Evolutionary conservation across 2,888 invertebrate species (phyloP), one percentile per base, ranked within the genome.

Genomic region (Dryadula phaetusa): DNA sequence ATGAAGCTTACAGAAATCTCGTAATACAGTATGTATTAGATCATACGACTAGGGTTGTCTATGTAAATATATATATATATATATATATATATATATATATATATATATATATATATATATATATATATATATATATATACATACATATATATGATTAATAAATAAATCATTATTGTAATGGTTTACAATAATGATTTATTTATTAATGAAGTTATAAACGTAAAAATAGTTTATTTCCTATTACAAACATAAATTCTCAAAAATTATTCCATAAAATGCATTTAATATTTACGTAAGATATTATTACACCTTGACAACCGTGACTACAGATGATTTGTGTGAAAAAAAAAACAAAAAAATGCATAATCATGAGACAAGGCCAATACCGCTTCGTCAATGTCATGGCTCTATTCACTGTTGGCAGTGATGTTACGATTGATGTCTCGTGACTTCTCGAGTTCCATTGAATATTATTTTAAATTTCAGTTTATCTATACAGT

Each of bases 351-450:
- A 54, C 12, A 5, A 56, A 67, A 60, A 64, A 66, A 66, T 63
- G 54, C 69, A 68, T 28, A 44, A 60, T 69, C 61, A 52, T 62
- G 67, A 69, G 69, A 66, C 72, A 71, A 72, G 70, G 74, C 68
- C 64, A 70, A 52, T 70, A 65, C 74, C 76, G 74, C 74, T 75
- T 70, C 75, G 71, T 69, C 85, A 86, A 86, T 85, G 86, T 85
- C 86, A 86, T 77, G 81, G 81, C 75, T 76, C 76, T 79, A 81
- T 84, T 86, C 81, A 82, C 76, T 66, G 77, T 69, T 75, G 73
- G 73, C 70, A 73, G 66, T 68, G 65, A 67, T 62, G 47, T 62
- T 64, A 64, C 61, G 60, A 67, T 69, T 69, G 69, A 70, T 69
- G 72, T 66, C 66, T 49, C 70, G 74, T 74, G 76, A 76, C 53